Percentiles rank a stretch among this genome's conserved stretches.
These are phyloP conservation scores for Lepidiolamprologus cunningtoni DNA, from an alignment of 2,113 vertebrate species.

Conservation along the genomic window DNA sequence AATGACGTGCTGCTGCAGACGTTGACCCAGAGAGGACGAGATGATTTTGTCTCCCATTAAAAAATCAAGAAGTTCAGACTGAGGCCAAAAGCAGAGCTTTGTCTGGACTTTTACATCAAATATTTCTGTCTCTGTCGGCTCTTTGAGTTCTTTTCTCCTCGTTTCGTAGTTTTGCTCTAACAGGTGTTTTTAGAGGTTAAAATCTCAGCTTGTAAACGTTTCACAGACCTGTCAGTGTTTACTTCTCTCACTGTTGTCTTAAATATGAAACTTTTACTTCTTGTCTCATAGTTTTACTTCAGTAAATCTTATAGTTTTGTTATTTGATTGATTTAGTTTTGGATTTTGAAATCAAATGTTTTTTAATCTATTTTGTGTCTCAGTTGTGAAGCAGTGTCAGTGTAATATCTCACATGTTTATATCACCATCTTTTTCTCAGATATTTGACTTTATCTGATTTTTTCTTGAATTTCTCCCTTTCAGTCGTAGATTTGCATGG, in stretches of 20 bases:
- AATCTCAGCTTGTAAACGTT: neutral
- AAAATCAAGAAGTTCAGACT: neutral
- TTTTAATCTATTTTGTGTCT: neutral
- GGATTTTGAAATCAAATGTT: neutral
- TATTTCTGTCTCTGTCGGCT: neutral
- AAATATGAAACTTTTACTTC: neutral
- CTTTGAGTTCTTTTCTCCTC: neutral
- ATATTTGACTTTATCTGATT: neutral
- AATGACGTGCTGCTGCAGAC: neutral
- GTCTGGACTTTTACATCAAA: neutral
- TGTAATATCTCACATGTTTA: neutral
- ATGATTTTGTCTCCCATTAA: neutral
- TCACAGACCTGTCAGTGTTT: neutral
- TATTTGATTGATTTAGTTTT: neutral
- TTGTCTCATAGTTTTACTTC: neutral
- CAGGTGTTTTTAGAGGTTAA: neutral
- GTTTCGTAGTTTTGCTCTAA: neutral
- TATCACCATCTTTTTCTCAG: neutral
- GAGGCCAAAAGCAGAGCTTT: neutral
- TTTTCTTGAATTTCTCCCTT: neutral
- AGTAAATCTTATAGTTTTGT: neutral
- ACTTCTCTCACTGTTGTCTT: accelerated
- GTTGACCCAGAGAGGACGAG: neutral
- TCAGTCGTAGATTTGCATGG: neutral
- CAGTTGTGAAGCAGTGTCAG: neutral